A percentile compares a stretch with the other conserved stretches of the same genome.
phyloP scores from a whole-genome alignment of 2,113 vertebrate species.

The Arvicanthis niloticus region DNA sequence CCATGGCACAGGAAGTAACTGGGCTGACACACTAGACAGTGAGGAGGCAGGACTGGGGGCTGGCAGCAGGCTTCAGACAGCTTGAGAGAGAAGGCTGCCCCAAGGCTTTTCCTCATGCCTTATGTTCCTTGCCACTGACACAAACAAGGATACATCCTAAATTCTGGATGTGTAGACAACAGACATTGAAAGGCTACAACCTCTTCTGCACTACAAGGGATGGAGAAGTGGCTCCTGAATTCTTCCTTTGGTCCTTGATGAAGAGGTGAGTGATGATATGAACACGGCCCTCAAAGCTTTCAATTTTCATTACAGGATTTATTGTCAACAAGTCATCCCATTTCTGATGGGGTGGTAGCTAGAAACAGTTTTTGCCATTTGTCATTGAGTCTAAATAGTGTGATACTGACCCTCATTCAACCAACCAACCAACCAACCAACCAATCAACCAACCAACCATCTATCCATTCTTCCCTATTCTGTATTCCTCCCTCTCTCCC shows the following conservation, averaged over 20 bases:
- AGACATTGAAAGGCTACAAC: background rate
- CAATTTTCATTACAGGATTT: background rate
- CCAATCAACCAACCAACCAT: background rate
- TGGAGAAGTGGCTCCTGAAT: background rate
- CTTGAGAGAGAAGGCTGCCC: background rate
- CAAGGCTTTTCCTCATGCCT: background rate
- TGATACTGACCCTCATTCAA: background rate
- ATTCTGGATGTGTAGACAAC: background rate
- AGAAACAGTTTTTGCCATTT: background rate
- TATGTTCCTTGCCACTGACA: background rate
- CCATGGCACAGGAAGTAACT: background rate
- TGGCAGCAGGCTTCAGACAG: background rate
- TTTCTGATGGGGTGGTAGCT: background rate
- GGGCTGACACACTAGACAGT: background rate
- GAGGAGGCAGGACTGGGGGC: background rate
- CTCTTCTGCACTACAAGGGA: background rate
- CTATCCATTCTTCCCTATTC: background rate
- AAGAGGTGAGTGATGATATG: background rate
- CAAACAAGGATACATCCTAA: background rate
- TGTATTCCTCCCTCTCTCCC: too few species aligned
- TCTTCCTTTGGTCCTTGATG: background rate
- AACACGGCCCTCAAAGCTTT: conserved; percentile 9
- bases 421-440: background rate
- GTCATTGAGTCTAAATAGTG: background rate
- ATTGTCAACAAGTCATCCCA: background rate